phyloP scores from a whole-genome alignment of 2,797 vertebrate genomes.

The Allobates femoralis region DNA sequence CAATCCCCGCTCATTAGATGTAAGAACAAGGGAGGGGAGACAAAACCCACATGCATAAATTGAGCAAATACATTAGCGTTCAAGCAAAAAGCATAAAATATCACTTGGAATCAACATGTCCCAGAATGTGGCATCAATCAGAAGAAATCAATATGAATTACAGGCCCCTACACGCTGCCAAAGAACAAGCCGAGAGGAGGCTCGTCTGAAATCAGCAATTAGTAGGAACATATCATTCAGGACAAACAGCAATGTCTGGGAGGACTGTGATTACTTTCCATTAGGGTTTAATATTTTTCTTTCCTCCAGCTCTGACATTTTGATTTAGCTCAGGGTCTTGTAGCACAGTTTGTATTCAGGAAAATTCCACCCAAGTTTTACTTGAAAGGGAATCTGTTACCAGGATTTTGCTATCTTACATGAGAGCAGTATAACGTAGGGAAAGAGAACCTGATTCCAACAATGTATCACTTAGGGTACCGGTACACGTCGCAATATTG shows the following conservation, averaged over 20 bases:
- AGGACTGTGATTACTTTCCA: slow-evolving; percentile 53
- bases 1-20: neutral
- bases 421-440: too few relatives aligned
- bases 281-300: slow-evolving; percentile 40
- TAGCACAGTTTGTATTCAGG: neutral
- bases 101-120: slow-evolving; percentile 41
- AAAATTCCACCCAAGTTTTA: neutral
- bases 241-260: slow-evolving; percentile 23
- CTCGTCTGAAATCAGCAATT: slow-evolving; percentile 55
- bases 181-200: slow-evolving; percentile 34
- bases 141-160: slow-evolving; percentile 52
- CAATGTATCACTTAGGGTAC: too few relatives aligned
- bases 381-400: too few relatives aligned
- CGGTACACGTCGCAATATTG: too few relatives aligned
- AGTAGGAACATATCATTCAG: slow-evolving; percentile 50
- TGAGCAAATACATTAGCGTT: slow-evolving; percentile 40
- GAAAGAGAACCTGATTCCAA: too few relatives aligned
- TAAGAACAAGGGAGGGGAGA: neutral
- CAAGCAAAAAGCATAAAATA: slow-evolving; percentile 42
- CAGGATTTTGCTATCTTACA: too few relatives aligned
- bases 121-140: slow-evolving; percentile 47
- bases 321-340: neutral
- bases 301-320: slow-evolving; percentile 22
- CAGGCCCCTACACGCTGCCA: slow-evolving; percentile 47
- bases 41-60: slow-evolving; percentile 24